Base-by-base conservation (phyloP, 2,888 invertebrate species). In the Homarus gammarus region DNA sequence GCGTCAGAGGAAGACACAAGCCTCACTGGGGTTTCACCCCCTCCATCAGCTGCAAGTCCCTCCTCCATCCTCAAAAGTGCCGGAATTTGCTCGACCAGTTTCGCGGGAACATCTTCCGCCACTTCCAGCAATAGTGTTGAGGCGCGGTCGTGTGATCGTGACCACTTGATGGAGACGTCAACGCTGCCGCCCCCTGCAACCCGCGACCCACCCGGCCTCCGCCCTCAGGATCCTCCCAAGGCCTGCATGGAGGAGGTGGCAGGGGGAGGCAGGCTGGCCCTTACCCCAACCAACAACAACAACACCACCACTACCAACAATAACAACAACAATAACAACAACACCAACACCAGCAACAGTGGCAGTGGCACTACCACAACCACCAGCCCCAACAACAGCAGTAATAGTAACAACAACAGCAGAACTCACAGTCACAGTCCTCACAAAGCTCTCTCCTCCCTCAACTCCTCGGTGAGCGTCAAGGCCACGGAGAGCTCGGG, bases 221-320 rank as follows among this genome's bases (percentile, higher is more conserved):
- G 72, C 70, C 87, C 87, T 51, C 90, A 73, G 64, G 86, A 77
- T 49, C 78, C 73, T n/a, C 84, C 78, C 84, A 91, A 83, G 77
- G 85, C 51, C 85, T 88, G 85, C 78, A 91, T 78, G 88, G 88
- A 89, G 85, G 88, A 89, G 70, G 88, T 77, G 78, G 85, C 77
- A 70, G 83, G 64, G 44, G 86, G 79, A 51, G 85, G 78, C 73
- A 83, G 84, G 56, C 78, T 78, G 75, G 91, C 78, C 40, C 89
- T 79, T 51, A 89, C 82, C 51, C 84, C 81, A 40, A 87, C 79
- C 78, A 90, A 87, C 85, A 91, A 84, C 78, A 92, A 90, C 83
- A 90, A 90, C 84, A 90, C 73, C 73, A 87, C 38, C 64, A 90
- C 84, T 36, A 79, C 79, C 15, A 90, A 79, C 68, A 87, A 61